Conservation (phyloP, 2,888 invertebrate species). For the Torymus tubicola region DNA sequence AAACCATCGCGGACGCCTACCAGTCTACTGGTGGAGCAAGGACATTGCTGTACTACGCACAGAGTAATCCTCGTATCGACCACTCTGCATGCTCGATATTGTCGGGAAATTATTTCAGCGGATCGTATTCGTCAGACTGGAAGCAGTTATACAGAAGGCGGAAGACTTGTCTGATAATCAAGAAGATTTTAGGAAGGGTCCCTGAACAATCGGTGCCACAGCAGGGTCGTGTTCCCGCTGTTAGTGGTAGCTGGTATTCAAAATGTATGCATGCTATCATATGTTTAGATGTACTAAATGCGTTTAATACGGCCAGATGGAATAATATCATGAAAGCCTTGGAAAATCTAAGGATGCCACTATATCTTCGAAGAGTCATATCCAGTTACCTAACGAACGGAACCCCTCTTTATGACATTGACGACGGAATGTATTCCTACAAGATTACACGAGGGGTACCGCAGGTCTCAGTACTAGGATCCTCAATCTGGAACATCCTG, state of each 20-base stretch:
- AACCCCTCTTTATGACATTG: neutral
- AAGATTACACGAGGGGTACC: slow-evolving; percentile 54
- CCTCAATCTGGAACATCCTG: neutral
- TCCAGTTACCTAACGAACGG: slow-evolving; percentile 53
- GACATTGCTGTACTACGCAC: too few species aligned
- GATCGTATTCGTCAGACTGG: neutral
- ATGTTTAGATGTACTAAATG: slow-evolving; percentile 15
- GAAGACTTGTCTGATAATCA: too few species aligned
- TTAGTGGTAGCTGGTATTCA: neutral
- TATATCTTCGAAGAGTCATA: slow-evolving; percentile 57
- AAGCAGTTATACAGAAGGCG: neutral
- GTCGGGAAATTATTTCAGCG: slow-evolving; percentile 36
- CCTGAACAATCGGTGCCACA: slow-evolving; percentile 4
- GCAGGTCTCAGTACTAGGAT: slow-evolving; percentile 50
- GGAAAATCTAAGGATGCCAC: slow-evolving; percentile 35
- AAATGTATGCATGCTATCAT: slow-evolving; percentile 20
- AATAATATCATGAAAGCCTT: slow-evolving; percentile 51
- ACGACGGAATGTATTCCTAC: slow-evolving; percentile 10
- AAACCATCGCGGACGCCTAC: too few species aligned
- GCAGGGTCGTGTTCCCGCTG: neutral
- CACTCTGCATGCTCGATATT: slow-evolving; percentile 43
- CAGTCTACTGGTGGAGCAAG: too few species aligned
- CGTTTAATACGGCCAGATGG: slow-evolving; percentile 50
- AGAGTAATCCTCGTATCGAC: slow-evolving; percentile 40
- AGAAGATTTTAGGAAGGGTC: too few species aligned